These are phyloP conservation scores for Phylloscopus collybita DNA, from an alignment of 2,797 vertebrate genomes.

Conservation along the genomic window DNA sequence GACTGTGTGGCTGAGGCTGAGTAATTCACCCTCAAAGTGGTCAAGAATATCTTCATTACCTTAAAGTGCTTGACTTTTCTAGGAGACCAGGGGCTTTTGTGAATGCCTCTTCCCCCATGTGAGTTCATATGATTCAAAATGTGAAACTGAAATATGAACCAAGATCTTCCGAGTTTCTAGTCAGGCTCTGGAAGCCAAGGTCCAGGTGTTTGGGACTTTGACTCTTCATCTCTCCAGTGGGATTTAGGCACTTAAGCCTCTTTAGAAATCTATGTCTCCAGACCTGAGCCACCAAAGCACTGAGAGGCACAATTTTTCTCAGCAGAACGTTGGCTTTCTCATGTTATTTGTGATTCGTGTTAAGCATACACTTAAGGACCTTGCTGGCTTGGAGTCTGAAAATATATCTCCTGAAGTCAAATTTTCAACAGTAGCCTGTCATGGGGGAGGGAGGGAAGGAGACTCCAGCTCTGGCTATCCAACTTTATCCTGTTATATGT, in stretches of 20 bases:
- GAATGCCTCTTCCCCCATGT: fast-evolving
- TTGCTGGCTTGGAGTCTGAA: not conserved
- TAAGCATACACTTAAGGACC: not conserved
- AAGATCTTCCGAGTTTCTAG: not conserved
- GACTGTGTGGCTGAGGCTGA: not conserved
- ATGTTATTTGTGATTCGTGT: not conserved
- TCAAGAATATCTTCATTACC: not conserved
- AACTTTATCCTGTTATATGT: not conserved
- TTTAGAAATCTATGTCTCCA: not conserved
- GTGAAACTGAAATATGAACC: not conserved
- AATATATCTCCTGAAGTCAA: not conserved
- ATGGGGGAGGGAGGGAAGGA: not conserved
- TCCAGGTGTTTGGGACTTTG: not conserved
- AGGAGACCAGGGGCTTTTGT: fast-evolving
- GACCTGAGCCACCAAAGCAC: not conserved
- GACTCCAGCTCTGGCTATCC: not conserved
- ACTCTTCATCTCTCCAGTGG: not conserved
- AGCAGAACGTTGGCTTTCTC: not conserved
- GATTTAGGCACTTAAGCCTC: not conserved
- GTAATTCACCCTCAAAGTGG: fast-evolving
- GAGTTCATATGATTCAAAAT: not conserved
- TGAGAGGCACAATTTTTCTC: not conserved
- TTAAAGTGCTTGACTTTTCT: not conserved
- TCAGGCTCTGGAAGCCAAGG: not conserved
- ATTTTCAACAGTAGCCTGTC: not conserved